phyloP scores from a whole-genome alignment of 2,888 invertebrate genomes.

The Euzophera pinguis region DNA sequence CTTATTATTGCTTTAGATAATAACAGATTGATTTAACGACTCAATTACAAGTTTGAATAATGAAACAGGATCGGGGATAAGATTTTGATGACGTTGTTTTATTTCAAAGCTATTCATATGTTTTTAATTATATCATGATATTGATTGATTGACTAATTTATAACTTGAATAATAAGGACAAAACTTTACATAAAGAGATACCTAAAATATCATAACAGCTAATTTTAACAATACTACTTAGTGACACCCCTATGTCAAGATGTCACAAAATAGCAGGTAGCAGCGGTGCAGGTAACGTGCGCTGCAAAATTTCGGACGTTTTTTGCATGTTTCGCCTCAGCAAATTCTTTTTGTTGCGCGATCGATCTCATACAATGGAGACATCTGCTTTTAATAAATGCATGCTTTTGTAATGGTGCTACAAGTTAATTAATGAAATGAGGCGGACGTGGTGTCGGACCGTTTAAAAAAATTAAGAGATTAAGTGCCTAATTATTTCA shows the following conservation, averaged over 20 bases:
- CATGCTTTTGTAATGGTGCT: constrained; percentile 24
- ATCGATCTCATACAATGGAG: constrained; percentile 42
- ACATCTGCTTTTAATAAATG: constrained; percentile 45
- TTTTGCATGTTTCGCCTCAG: constrained; percentile 54
- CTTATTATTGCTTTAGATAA: constrained; percentile 32
- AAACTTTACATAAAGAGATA: not conserved
- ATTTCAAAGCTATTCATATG: too few relatives aligned
- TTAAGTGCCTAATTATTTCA: too few relatives aligned
- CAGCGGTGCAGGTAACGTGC: constrained; percentile 58
- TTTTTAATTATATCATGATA: not conserved
- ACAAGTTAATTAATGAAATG: constrained; percentile 5
- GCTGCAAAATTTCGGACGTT: constrained; percentile 67
- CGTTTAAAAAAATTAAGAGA: too few relatives aligned
- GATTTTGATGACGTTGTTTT: too few relatives aligned
- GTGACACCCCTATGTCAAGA: constrained; percentile 68
- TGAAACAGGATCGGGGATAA: too few relatives aligned
- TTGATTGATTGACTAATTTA: not conserved
- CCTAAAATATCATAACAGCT: not conserved
- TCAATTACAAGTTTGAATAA: not conserved
- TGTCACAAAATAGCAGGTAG: constrained; percentile 77
- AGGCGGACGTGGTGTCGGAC: too few relatives aligned
- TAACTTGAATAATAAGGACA: not conserved
- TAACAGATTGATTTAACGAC: constrained; percentile 8
- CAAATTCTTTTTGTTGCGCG: constrained; percentile 45
- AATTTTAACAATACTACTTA: not conserved